These are phyloP conservation scores for Dasypolia templi DNA, from an alignment of 2,888 invertebrate genomes.

Conservation along the genomic window DNA sequence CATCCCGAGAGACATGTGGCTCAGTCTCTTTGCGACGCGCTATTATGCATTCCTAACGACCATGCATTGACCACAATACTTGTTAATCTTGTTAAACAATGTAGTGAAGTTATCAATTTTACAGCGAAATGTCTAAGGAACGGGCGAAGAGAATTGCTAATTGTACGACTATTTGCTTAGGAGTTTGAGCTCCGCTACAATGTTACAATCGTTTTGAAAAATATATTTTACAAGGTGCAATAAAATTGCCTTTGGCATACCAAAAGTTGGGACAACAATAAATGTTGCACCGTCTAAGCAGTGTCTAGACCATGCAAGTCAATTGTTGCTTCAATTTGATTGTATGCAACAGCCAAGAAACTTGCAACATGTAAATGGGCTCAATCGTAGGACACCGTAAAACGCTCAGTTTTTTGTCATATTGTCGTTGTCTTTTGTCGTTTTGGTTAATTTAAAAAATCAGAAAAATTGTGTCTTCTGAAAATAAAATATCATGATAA, in stretches of 20 bases:
- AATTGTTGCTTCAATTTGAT: not conserved
- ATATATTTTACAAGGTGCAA: not conserved
- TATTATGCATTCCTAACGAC: slow-evolving; percentile 49
- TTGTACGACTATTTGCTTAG: slow-evolving; percentile 25
- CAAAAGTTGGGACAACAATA: not conserved
- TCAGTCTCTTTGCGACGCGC: slow-evolving; percentile 17
- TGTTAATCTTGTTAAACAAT: slow-evolving; percentile 46
- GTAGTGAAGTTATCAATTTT: slow-evolving; percentile 50
- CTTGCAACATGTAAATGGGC: not conserved
- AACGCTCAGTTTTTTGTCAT: too few species aligned
- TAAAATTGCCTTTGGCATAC: not conserved
- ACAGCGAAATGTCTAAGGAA: slow-evolving; percentile 18
- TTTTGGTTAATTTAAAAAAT: too few species aligned
- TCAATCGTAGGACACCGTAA: too few species aligned
- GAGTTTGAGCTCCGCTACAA: slow-evolving; percentile 2
- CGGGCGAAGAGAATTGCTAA: slow-evolving; percentile 37
- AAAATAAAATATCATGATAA: too few species aligned
- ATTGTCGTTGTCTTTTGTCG: too few species aligned
- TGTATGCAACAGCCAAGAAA: not conserved
- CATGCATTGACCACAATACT: slow-evolving; percentile 40
- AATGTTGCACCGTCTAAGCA: not conserved
- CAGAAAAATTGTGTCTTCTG: too few species aligned
- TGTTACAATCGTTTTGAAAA: slow-evolving; percentile 13
- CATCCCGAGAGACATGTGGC: slow-evolving; percentile 13
- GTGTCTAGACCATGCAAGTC: not conserved